Evolutionary conservation across 53 echinoderm and acorn worm species (phyloP).

Genomic region (Antedon mediterranea): DNA sequence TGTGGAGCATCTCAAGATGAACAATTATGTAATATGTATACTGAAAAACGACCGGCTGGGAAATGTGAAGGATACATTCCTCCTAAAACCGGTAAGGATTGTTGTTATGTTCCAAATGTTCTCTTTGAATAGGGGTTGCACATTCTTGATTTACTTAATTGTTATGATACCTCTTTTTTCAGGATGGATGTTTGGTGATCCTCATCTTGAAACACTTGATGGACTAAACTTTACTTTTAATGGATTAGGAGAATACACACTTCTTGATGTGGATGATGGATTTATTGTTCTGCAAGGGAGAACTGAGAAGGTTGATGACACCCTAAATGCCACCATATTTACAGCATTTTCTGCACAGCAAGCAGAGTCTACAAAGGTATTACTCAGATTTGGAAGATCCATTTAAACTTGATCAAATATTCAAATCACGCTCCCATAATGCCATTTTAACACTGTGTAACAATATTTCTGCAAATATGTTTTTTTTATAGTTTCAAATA

Average conservation of each 20-base stretch:
- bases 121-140: too few relatives aligned
- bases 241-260: neutral
- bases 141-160: too few relatives aligned
- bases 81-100: neutral
- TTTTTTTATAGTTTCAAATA: neutral
- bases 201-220: neutral
- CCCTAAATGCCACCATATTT: neutral
- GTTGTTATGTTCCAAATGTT: too few relatives aligned
- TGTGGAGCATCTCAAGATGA: neutral
- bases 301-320: slow-evolving; percentile 16
- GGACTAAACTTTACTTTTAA: neutral
- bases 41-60: neutral
- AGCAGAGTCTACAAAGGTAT: neutral
- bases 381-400: too few relatives aligned
- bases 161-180: neutral
- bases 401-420: too few relatives aligned
- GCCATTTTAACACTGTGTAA: too few relatives aligned
- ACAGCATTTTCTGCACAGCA: neutral
- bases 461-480: too few relatives aligned
- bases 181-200: slow-evolving; percentile 1
- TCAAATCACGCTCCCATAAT: too few relatives aligned
- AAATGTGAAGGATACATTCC: neutral
- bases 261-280: slow-evolving; percentile 5
- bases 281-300: neutral
- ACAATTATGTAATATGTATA: neutral